Base-by-base conservation (phyloP, 2,888 invertebrate genomes). In the Helobdella robusta region DNA sequence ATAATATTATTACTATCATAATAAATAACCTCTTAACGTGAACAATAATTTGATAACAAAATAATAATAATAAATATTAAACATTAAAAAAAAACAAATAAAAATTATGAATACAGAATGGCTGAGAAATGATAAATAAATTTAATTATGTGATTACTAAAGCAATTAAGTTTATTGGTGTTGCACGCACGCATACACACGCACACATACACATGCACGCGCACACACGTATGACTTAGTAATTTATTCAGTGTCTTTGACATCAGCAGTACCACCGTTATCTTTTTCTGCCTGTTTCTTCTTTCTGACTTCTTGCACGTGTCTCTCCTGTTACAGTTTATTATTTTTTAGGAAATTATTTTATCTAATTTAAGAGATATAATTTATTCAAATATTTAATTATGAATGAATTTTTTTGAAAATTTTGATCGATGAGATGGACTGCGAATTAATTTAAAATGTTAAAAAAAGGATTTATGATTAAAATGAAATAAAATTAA, bases 301-400 rank as follows among this genome's bases (percentile, higher is more conserved):
- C 60, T 60, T 65, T n/a, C 65, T 59, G n/a, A 65, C 65, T 34
- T 59, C 65, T n/a, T 65, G 32, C 11, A 60, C 60, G 23, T 65
- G 65, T 30, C 59, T 46, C 0, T 65, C 65, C 65, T 65, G 50
- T 25, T 28, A 20, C 18, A 28, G 8, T 20, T 50, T 44, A 3
- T 2, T 30, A n/a, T 59, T 32, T 34, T 32, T 18, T n/a, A 20
- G 2, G 1, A 8, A 25, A 40, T 40, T 60, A 25, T 23, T 11
- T 60, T 40, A 8, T 11, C 44, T 25, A 44, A 1, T 30, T 18
- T 60, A 23, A 50, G 23, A 20, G 20, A 50, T n/a, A 6, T 15
- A 50, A 11, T n/a, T n/a, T 20, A 50, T 50, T 6, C 23, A 6
- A n/a, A 40, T 15, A 40, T 40, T 11, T 40, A n/a, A 40, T 15